These are phyloP conservation scores for Podarcis raffonei DNA, from an alignment of 2,113 vertebrate genomes.

Conservation along the genomic window DNA sequence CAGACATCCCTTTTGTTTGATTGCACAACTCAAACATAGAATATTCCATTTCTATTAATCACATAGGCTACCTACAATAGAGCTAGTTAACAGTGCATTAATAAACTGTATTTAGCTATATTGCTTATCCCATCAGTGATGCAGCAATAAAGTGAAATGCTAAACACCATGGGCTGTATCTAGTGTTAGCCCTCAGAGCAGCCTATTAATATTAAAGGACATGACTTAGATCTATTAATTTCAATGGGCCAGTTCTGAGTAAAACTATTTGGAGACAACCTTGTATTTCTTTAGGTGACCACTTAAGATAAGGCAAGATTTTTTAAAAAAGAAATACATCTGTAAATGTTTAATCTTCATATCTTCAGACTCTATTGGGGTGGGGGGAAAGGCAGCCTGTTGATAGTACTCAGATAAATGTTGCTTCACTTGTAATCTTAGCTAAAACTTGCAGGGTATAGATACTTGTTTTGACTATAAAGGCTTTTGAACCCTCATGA, in stretches of 20 bases:
- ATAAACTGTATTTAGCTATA: background rate
- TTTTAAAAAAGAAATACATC: conserved; percentile 47
- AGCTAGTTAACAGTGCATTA: conserved; percentile 49
- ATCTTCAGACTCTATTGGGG: conserved; percentile 56
- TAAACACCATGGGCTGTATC: too few species aligned
- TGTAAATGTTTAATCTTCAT: conserved; percentile 63
- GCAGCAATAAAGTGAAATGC: background rate
- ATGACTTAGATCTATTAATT: too few species aligned
- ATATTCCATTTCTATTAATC: conserved; percentile 57
- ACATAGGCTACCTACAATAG: conserved; percentile 30
- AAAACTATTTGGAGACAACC: background rate
- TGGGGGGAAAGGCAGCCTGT: conserved; percentile 6
- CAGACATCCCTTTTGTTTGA: background rate
- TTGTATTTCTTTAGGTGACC: conserved; percentile 46
- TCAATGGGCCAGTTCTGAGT: too few species aligned
- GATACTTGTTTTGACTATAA: conserved; percentile 10
- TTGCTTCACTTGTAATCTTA: conserved; percentile 40
- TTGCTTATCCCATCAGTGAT: background rate
- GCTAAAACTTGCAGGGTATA: conserved; percentile 15
- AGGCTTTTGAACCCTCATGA: conserved; percentile 16
- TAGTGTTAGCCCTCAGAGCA: too few species aligned
- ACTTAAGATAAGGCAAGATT: conserved; percentile 46
- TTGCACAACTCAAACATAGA: conserved; percentile 48
- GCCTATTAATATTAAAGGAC: too few species aligned
- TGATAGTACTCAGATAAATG: conserved; percentile 29